Percentiles rank a stretch among this genome's conserved stretches.
Conservation (phyloP, 2,797 vertebrate genomes). For the Ataeniobius toweri region DNA sequence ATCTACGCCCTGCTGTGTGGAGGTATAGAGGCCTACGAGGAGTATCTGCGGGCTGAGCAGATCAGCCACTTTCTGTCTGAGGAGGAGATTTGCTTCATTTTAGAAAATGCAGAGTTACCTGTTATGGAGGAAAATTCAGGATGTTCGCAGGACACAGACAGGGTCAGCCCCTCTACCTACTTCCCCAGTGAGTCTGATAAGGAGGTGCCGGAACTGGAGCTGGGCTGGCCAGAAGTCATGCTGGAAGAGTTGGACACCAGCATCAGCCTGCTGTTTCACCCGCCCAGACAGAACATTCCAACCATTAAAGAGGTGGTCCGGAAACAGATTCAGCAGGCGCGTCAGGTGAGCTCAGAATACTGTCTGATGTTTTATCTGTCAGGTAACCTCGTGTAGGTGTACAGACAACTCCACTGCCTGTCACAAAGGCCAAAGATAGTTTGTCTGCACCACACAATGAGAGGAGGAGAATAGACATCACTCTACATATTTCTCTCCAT, state of each 20-base stretch:
- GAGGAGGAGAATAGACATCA: not conserved
- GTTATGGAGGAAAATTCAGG: conserved; percentile 57
- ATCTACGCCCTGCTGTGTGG: conserved; percentile 88
- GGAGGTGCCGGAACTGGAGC: conserved; percentile 89
- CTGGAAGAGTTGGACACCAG: conserved; percentile 80
- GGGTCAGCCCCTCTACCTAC: conserved; percentile 85
- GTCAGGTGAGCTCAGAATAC: conserved; percentile 80
- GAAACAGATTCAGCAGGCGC: conserved; percentile 88
- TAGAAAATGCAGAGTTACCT: conserved; percentile 80
- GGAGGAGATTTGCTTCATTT: conserved; percentile 86
- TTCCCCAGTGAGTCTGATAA: conserved; percentile 90
- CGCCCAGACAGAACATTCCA: conserved; percentile 85
- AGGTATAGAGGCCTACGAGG: conserved; percentile 86
- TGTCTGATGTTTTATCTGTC: not conserved
- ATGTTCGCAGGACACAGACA: conserved; percentile 41
- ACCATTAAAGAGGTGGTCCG: conserved; percentile 91
- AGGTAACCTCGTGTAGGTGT: not conserved
- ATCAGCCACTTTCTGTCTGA: conserved; percentile 87
- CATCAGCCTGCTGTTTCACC: conserved; percentile 90
- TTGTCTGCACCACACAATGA: conserved; percentile 14
- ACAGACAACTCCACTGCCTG: not conserved
- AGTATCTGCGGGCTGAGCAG: conserved; percentile 87
- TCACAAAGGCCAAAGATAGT: not conserved
- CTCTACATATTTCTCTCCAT: conserved; percentile 1
- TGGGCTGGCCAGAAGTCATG: conserved; percentile 87